Evolutionary conservation across 64 coral and sea anemone genomes (phyloP).

Genomic region (Orbicella faveolata): DNA sequence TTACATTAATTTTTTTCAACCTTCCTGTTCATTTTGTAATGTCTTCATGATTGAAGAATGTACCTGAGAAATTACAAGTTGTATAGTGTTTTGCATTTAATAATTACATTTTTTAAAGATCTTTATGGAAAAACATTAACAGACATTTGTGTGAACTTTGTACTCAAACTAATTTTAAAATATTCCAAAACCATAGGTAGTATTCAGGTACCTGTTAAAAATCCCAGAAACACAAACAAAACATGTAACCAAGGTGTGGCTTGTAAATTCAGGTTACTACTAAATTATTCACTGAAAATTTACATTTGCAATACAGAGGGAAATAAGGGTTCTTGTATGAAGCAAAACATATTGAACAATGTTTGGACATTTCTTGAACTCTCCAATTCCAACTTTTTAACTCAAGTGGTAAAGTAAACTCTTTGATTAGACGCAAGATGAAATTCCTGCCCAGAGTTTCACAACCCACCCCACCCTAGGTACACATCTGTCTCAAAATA

Average conservation of each 20-base stretch:
- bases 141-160: not conserved
- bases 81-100: too few species aligned
- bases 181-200: constrained; percentile 9
- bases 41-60: too few species aligned
- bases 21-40: too few species aligned
- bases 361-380: not conserved
- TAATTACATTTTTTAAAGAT: not conserved
- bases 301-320: not conserved
- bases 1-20: too few species aligned
- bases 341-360: not conserved
- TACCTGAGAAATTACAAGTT: too few species aligned
- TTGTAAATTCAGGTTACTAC: not conserved
- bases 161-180: not conserved
- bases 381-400: not conserved
- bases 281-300: constrained; percentile 14
- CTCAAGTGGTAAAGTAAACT: not conserved
- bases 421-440: not conserved
- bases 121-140: not conserved
- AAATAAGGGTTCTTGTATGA: not conserved
- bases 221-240: constrained; percentile 6
- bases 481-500: not conserved
- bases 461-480: not conserved
- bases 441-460: not conserved
- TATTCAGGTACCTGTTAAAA: constrained; percentile 26
- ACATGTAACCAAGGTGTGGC: constrained; percentile 30